Evolutionary conservation across 2,797 vertebrate genomes (phyloP), one percentile per base, ranked within the genome.

Genomic region (Acanthornis magna): DNA sequence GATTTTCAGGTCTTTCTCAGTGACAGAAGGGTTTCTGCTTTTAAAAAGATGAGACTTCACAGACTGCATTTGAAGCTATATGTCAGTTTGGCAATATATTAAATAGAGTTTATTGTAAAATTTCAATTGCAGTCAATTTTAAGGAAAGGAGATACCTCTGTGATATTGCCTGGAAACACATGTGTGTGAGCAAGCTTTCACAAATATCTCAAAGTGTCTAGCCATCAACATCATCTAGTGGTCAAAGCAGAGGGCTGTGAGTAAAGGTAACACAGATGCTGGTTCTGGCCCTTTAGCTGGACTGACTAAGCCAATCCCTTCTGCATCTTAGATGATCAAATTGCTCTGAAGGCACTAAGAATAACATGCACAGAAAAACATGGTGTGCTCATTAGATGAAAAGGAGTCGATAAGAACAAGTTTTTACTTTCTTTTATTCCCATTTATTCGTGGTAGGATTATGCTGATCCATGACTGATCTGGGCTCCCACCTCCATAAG

Each of bases 241-340:
- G 65, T 81, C 76, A 96, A 86, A 96, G 68, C 36, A 89, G 74
- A 85, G 36, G 79, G 22, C 38, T 95, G 62, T 68, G 67, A 93
- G 13, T 76, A 65, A 85, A 73, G 40, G 40, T n/a, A 74, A 22
- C 0, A 0, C 19, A 51, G 50, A 43, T 62, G 55, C 76, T 74
- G 60, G 47, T 68, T 96, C 58, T 93, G 16, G 22, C 9, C 11
- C 13, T 72, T 85, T 40, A 81, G 45, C 74, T 74, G 50, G 18
- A 30, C 36, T 78, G 32, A 84, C 30, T 42, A 75, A 78, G 15
- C 16, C 36, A 66, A 53, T 47, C 12, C 4, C 3, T 82, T 15
- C 71, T 71, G 32, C 22, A 47, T 42, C 43, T 86, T 58, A 75
- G 48, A 40, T 47, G 51, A 78, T 73, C 29, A 65, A 48, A 75